Base-by-base conservation (phyloP, 1,140 invertebrate species). In the Antheraea pernyi region DNA sequence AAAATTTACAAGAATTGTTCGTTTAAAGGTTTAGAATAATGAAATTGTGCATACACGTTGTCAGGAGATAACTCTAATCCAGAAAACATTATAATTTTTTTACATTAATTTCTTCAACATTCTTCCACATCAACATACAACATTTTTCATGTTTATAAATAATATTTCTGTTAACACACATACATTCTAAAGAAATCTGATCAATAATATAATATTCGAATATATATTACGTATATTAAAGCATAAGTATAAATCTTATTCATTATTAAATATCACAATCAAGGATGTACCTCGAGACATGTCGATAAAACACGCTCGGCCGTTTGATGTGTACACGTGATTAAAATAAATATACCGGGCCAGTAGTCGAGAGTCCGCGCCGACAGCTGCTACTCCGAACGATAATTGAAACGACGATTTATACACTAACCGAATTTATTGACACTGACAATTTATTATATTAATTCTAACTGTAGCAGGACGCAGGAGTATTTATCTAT, bases 361-460 rank as follows among this genome's bases (percentile, higher is more conserved):
- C 84, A 85, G 86, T 85, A 85, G 84, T 80, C 74, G 74, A 65
- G 67, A 36, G 74, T 59, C 61, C 60, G 72, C 72, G 72, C 76
- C 60, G 85, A 88, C 88, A 88, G 82, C 86, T 88, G 86, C 82
- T 91, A 81, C 88, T 86, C 77, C 67, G 75, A 73, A 73, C 81
- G 78, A 86, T 91, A 91, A 91, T 91, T 91, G 88, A 91, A 91
- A 91, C 85, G 81, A 83, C 85, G 86, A 91, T 91, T 91, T 90
- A 89, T 89, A 84, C 73, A 82, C 81, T 71, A 81, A 81, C 86
- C 83, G 87, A 91, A 91, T 91, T 91, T 91, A 91, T 91, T 82
- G 86, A 88, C 81, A 87, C 73, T 70, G 63, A 73, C 81, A 75
- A 91, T 88, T 91, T 89, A 88, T 53, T 16, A 6, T 53, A 16